Percentiles rank a stretch among this genome's conserved stretches.
These are phyloP conservation scores for Marmota monax DNA, from an alignment of 2,113 vertebrate genomes.

Conservation along the genomic window DNA sequence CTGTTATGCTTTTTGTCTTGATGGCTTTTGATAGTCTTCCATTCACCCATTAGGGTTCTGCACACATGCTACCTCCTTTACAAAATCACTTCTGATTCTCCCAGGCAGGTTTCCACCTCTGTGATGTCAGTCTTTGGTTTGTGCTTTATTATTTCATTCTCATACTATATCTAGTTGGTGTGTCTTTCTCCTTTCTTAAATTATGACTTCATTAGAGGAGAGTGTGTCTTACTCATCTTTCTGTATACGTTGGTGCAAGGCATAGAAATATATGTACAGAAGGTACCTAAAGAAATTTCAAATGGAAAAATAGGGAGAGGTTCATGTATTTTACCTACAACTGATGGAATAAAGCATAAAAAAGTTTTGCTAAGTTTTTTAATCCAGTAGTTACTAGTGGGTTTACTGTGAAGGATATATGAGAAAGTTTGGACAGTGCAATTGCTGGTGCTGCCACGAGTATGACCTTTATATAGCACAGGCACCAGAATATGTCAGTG, in stretches of 20 bases:
- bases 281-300: slow-evolving; percentile 38
- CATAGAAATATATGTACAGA: not conserved
- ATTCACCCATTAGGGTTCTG: not conserved
- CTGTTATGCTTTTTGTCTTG: not conserved
- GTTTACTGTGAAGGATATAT: slow-evolving; percentile 18
- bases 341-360: slow-evolving; percentile 11
- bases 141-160: not conserved
- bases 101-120: not conserved
- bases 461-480: not conserved
- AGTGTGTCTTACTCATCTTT: not conserved
- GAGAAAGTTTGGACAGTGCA: slow-evolving; percentile 2
- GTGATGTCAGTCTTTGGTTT: not conserved
- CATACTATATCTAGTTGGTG: not conserved
- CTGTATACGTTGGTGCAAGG: not conserved
- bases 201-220: not conserved
- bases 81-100: not conserved
- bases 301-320: not conserved
- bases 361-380: slow-evolving; percentile 17
- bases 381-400: not conserved
- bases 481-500: not conserved
- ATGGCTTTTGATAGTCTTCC: not conserved
- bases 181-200: not conserved
- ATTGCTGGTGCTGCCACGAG: not conserved
- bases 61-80: not conserved
- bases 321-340: not conserved